A percentile compares a stretch with the other conserved stretches of the same genome.
These are phyloP conservation scores for Cephus pygmeus DNA, from an alignment of 2,888 invertebrate genomes.

Conservation along the genomic window DNA sequence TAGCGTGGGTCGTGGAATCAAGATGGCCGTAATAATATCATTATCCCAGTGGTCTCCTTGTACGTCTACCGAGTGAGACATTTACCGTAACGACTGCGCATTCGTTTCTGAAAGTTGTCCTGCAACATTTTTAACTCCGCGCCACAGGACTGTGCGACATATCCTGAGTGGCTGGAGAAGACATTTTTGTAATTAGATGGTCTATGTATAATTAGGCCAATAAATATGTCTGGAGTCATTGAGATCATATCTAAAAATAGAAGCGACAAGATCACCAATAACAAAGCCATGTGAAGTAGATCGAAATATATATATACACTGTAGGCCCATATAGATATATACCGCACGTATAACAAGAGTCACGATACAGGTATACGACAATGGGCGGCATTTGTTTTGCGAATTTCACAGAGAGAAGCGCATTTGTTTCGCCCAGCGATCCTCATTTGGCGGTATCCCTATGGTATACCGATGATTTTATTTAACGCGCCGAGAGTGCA, in stretches of 20 bases:
- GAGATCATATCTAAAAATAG: too few relatives aligned
- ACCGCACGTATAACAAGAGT: too few relatives aligned
- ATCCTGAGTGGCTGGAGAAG: too few relatives aligned
- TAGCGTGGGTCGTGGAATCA: constrained; percentile 60
- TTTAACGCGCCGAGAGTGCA: constrained; percentile 28
- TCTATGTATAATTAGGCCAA: too few relatives aligned
- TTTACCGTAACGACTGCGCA: constrained; percentile 59
- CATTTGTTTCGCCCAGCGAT: constrained; percentile 32
- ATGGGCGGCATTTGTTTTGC: constrained; percentile 42
- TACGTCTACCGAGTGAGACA: constrained; percentile 57
- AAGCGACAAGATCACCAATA: too few relatives aligned
- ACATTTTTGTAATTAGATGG: too few relatives aligned
- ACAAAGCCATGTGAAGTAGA: too few relatives aligned
- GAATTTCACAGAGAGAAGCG: constrained; percentile 39
- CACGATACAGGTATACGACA: constrained; percentile 8
- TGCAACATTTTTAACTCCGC: neutral
- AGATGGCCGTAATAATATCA: constrained; percentile 65
- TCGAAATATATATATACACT: too few relatives aligned
- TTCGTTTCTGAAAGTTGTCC: constrained; percentile 36
- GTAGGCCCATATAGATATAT: too few relatives aligned
- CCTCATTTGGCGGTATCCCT: constrained; percentile 30
- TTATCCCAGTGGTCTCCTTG: constrained; percentile 60
- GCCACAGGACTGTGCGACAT: neutral
- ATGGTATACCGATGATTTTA: constrained; percentile 24
- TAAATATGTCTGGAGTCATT: too few relatives aligned